These are phyloP conservation scores for Dendrolimus punctatus DNA, from an alignment of 1,140 invertebrate species.

Conservation along the genomic window DNA sequence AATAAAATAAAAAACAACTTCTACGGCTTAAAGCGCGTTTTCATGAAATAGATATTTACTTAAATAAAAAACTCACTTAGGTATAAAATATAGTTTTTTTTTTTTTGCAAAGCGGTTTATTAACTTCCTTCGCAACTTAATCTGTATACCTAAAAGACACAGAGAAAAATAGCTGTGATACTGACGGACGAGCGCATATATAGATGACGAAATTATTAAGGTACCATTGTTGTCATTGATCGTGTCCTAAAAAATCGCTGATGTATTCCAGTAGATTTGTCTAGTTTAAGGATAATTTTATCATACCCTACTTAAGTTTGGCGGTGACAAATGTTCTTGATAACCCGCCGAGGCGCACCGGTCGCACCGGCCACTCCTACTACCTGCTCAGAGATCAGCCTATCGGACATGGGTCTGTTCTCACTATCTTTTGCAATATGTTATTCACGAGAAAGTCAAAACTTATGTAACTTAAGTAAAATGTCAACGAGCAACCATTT, in stretches of 20 bases:
- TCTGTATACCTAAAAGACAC: background rate
- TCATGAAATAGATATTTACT: too few relatives aligned
- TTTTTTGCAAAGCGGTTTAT: conserved; percentile 8
- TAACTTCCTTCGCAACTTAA: background rate
- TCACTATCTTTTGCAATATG: conserved; percentile 38
- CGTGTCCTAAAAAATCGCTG: conserved; percentile 3
- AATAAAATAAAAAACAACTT: too few relatives aligned
- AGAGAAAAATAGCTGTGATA: too few relatives aligned
- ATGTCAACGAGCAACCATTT: too few relatives aligned
- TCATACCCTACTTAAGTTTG: conserved; percentile 18
- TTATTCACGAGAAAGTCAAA: conserved; percentile 21
- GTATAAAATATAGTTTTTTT: conserved; percentile 14
- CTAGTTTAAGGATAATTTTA: conserved; percentile 14
- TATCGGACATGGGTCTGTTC: conserved; percentile 41
- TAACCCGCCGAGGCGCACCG: conserved; percentile 23
- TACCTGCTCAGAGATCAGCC: conserved; percentile 28
- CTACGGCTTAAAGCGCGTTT: too few relatives aligned
- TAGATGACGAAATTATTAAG: too few relatives aligned
- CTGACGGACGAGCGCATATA: too few relatives aligned
- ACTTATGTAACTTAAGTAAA: too few relatives aligned
- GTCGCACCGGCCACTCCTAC: conserved; percentile 11
- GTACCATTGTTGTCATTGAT: too few relatives aligned
- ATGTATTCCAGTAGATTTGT: conserved; percentile 2
- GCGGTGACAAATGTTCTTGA: conserved; percentile 30
- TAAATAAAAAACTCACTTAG: too few relatives aligned